Evolutionary conservation across 2,888 invertebrate genomes (phyloP).

Genomic region (Scaptodrosophila latifasciaeformis): DNA sequence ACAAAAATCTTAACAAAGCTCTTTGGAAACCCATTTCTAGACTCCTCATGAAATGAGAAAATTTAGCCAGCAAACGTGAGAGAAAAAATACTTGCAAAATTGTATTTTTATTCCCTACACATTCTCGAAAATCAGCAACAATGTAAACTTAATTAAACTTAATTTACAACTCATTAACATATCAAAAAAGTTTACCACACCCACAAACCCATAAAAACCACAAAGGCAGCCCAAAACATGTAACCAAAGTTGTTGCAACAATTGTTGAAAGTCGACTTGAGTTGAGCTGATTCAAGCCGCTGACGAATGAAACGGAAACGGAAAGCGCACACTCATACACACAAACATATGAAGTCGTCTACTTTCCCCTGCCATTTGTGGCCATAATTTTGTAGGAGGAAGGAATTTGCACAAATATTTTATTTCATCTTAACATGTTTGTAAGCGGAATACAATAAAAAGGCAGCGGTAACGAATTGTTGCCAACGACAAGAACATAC

Average conservation of each 20-base stretch:
- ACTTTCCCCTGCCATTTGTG: not conserved
- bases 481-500: not conserved
- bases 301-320: conserved; percentile 45
- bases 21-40: too few relatives aligned
- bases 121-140: too few relatives aligned
- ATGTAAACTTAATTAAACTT: conserved; percentile 67
- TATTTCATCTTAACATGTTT: conserved; percentile 48
- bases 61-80: too few relatives aligned
- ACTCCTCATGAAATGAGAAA: too few relatives aligned
- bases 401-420: conserved; percentile 45
- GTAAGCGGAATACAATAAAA: conserved; percentile 50
- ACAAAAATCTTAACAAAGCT: too few relatives aligned
- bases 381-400: conserved; percentile 8
- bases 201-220: conserved; percentile 45
- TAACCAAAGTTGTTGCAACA: conserved; percentile 53
- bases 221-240: conserved; percentile 51
- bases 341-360: not conserved
- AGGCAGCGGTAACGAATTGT: conserved; percentile 40
- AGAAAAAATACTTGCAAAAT: too few relatives aligned
- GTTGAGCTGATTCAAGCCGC: conserved; percentile 22
- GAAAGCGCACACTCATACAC: conserved; percentile 37
- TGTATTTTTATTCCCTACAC: too few relatives aligned
- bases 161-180: conserved; percentile 68
- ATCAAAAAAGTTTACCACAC: conserved; percentile 58
- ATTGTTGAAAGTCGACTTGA: conserved; percentile 25